Conservation (phyloP, 1,140 invertebrate genomes). For the Drosophila setifemur region DNA sequence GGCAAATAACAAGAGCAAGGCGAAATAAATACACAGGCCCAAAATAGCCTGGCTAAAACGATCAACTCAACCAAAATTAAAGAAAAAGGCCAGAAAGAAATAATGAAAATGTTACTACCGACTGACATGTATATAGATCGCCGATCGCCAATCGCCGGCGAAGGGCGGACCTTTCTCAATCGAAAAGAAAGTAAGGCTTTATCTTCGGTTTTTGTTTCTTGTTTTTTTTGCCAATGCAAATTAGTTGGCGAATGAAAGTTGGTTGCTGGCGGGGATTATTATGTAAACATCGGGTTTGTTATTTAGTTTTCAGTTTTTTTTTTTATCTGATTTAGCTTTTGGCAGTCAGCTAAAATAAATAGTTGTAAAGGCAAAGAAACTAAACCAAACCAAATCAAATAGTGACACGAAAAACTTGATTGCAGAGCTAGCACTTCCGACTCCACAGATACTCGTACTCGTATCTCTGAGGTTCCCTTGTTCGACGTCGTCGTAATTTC, state of each 20-base stretch:
- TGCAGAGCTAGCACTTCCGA: conserved; percentile 17
- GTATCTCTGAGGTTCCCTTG: not conserved
- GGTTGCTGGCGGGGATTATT: conserved; percentile 19
- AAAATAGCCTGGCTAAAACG: conserved; percentile 8
- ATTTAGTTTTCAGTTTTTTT: not conserved
- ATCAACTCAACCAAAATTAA: not conserved
- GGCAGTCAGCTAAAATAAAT: not conserved
- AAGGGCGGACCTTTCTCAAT: conserved; percentile 65
- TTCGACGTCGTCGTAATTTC: not conserved
- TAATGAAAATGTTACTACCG: conserved; percentile 20
- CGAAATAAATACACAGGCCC: conserved; percentile 19
- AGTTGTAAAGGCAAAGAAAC: not conserved
- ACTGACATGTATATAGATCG: not conserved
- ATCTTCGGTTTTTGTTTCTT: not conserved
- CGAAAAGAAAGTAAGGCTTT: conserved; percentile 73
- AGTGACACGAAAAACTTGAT: conserved; percentile 20
- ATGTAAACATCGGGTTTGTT: conserved; percentile 51
- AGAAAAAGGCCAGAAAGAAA: conserved; percentile 10
- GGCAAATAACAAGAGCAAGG: conserved; percentile 47
- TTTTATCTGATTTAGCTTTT: conserved; percentile 6
- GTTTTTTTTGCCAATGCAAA: conserved; percentile 21
- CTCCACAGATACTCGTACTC: not conserved
- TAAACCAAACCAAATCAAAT: not conserved
- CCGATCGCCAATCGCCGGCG: conserved; percentile 2
- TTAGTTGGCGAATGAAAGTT: conserved; percentile 52